Base-by-base conservation (phyloP, 2,113 vertebrate species). In the Falcunculus frontatus region DNA sequence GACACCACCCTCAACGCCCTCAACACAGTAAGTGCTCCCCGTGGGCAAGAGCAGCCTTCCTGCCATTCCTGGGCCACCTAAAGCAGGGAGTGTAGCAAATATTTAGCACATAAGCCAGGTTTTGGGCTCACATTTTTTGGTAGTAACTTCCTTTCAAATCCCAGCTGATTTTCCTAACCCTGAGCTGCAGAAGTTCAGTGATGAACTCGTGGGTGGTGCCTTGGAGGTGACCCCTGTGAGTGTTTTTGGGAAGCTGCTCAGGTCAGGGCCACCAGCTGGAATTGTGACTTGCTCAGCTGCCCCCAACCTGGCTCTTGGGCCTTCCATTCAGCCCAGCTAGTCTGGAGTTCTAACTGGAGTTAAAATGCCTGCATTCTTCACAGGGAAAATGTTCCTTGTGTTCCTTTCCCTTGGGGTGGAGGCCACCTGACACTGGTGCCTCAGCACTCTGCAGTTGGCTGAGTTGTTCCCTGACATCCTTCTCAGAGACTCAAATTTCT, bases 1-100 rank as follows among this genome's bases (percentile, higher is more conserved):
- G 99, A 99, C 98, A 99, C 99, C 89, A 99, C 99, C 30, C 98
- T 99, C 78, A 99, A 99, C 10, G 99, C 99, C 25, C 98, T 99
- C 97, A 99, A 99, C 95, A 99, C 99, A 80, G 99, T 99, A 94
- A 99, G 99, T 98, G 70, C 15, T 23, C 23, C 5, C 32, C 6
- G 19, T 1, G 5, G 9, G 44, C 29, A 30, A 8, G 23, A 27
- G 5, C 55, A 53, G 20, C 9, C 35, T 11, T 20, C 7, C 50
- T 4, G 52, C 59, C 29, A 4, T 50, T 50, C 26, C 47, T 47
- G 60, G 29, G 7, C 74, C 35, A 1, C 39, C 30, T 5, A 4
- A 10, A 37, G 25, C 52, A 13, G n/a, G 7, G 3, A 15, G 5
- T 9, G 30, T 49, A 3, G 37, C 13, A 68, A 15, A 10, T 35